Conservation (phyloP, 1,140 invertebrate genomes). For the Arctopsyche grandis region DNA sequence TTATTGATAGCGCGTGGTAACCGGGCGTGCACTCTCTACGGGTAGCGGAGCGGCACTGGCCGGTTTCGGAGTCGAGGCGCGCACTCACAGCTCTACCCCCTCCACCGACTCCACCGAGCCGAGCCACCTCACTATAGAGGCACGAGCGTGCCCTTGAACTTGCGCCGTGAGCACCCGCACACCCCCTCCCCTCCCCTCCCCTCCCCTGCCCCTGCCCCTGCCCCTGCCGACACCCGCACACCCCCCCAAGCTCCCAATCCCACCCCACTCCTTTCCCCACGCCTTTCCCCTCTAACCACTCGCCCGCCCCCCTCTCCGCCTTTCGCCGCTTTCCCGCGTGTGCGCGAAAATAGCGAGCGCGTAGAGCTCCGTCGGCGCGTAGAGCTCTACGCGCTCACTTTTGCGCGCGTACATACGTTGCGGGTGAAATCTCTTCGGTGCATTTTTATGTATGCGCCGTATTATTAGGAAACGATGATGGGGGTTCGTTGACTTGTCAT, state of each 20-base stretch:
- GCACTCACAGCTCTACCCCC: conserved; percentile 66
- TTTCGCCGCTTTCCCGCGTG: conserved; percentile 22
- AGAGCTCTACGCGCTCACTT: not conserved
- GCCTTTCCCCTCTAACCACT: not conserved
- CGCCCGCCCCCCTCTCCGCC: not conserved
- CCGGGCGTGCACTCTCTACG: conserved; percentile 61
- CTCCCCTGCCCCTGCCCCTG: no score
- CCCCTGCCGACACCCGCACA: conserved; percentile 43
- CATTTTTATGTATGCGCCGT: no score
- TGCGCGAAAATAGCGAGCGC: not conserved
- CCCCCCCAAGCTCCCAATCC: conserved; percentile 15
- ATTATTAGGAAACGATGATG: no score
- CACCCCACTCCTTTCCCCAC: conserved; percentile 37
- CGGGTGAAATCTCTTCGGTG: no score
- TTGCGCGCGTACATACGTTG: not conserved
- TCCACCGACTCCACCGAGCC: conserved; percentile 64
- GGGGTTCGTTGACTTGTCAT: no score
- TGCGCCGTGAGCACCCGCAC: conserved; percentile 65
- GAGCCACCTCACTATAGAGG: no score
- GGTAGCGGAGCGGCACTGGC: conserved; percentile 54
- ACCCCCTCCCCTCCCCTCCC: conserved; percentile 46
- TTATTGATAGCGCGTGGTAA: conserved; percentile 64
- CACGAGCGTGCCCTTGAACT: conserved; percentile 77
- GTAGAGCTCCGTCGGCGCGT: not conserved
- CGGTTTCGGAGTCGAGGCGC: conserved; percentile 68